Evolutionary conservation across 2,113 vertebrate genomes (phyloP).

Genomic region (Phaetusa simplex): DNA sequence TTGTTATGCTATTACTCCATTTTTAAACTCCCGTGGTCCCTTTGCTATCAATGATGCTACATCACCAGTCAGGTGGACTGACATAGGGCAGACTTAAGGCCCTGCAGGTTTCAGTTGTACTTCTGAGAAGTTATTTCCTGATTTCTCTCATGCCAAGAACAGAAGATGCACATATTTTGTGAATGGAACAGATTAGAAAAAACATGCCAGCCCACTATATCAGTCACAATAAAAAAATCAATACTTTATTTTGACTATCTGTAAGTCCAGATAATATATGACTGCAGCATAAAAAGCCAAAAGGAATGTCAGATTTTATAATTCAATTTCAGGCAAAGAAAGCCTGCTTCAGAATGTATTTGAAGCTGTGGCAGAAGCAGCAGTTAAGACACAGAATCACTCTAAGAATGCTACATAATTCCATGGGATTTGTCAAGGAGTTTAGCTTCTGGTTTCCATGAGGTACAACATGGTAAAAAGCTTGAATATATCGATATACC

Average conservation of each 20-base stretch:
- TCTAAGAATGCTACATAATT: background rate
- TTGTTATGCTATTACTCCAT: background rate
- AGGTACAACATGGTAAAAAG: background rate
- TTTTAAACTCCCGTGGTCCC: background rate
- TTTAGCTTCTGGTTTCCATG: background rate
- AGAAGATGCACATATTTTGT: background rate
- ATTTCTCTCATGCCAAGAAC: background rate
- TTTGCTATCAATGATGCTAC: background rate
- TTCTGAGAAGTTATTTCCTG: background rate
- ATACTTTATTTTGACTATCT: background rate
- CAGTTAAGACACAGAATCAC: background rate
- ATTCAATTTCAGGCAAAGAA: background rate
- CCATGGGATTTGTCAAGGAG: background rate
- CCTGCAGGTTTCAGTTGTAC: background rate
- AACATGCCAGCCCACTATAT: background rate
- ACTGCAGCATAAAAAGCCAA: background rate
- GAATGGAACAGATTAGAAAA: background rate
- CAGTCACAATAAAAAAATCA: background rate
- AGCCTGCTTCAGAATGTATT: background rate
- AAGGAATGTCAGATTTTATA: background rate
- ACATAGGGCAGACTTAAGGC: background rate
- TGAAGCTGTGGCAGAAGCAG: background rate
- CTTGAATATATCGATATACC: background rate
- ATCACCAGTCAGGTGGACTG: background rate
- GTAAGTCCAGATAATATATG: background rate